Evolutionary conservation across 2,888 invertebrate species (phyloP).

Genomic region (Danaus chrysippus): DNA sequence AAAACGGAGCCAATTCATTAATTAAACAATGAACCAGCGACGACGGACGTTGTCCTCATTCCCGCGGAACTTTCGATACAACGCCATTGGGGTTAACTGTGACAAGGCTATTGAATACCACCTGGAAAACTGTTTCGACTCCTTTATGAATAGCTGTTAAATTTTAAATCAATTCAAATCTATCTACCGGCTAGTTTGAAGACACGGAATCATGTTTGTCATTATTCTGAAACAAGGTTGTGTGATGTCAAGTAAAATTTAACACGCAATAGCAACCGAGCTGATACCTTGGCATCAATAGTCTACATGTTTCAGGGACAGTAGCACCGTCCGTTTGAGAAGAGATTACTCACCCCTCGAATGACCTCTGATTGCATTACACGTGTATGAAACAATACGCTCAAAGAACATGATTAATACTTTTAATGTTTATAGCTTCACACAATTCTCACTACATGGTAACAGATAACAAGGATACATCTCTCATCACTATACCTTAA

Average conservation of each 20-base stretch:
- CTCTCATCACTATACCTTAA: too few relatives aligned
- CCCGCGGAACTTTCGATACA: constrained; percentile 64
- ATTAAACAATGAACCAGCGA: constrained; percentile 54
- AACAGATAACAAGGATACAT: too few relatives aligned
- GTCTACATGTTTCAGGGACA: constrained; percentile 36
- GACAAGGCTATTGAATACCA: constrained; percentile 69
- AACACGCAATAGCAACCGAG: constrained; percentile 71
- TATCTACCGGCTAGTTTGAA: constrained; percentile 38
- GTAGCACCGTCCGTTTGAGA: constrained; percentile 15
- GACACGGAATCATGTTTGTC: constrained; percentile 43
- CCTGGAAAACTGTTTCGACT: constrained; percentile 63
- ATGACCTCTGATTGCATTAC: constrained; percentile 11
- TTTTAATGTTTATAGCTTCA: constrained; percentile 40
- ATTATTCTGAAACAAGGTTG: constrained; percentile 58
- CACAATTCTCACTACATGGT: constrained; percentile 43
- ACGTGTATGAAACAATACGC: constrained; percentile 8
- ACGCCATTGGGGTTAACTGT: constrained; percentile 63
- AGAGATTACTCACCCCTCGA: constrained; percentile 8
- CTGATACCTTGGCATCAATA: constrained; percentile 71
- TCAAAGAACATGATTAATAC: constrained; percentile 11
- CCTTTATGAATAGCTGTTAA: constrained; percentile 7
- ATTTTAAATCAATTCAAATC: constrained; percentile 18
- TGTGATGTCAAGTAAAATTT: constrained; percentile 74
- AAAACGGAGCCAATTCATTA: constrained; percentile 45
- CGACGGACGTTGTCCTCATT: constrained; percentile 56